These are phyloP conservation scores for Digitonthophagus gazella DNA, from an alignment of 2,888 invertebrate genomes.

Conservation along the genomic window DNA sequence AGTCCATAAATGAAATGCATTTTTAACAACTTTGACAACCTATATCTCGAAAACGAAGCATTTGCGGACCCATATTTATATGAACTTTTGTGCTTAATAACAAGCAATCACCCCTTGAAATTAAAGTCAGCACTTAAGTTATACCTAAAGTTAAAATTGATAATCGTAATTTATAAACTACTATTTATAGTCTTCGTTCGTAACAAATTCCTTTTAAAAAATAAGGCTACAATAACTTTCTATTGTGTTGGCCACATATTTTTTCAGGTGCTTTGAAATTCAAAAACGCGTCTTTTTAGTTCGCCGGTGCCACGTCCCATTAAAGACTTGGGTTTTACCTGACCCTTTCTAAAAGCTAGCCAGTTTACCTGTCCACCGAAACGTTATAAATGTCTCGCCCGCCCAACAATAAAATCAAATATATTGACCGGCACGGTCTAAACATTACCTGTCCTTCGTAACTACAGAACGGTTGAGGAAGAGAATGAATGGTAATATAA, in stretches of 20 bases:
- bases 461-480: background rate
- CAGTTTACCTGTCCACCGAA: background rate
- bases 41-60: too few species aligned
- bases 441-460: background rate
- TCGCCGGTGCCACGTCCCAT: background rate
- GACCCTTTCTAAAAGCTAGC: background rate
- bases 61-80: too few species aligned
- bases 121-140: too few species aligned
- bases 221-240: background rate
- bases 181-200: background rate
- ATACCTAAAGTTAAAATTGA: too few species aligned
- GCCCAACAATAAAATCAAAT: background rate
- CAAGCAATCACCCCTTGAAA: too few species aligned
- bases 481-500: background rate
- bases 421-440: background rate
- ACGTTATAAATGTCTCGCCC: background rate
- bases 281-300: background rate
- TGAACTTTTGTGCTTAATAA: too few species aligned
- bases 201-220: background rate
- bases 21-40: too few species aligned
- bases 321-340: background rate
- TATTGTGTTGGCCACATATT: background rate
- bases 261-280: background rate
- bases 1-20: too few species aligned
- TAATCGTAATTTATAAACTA: background rate